phyloP scores from a whole-genome alignment of 1,140 invertebrate species.

The Habropoda laboriosa region DNA sequence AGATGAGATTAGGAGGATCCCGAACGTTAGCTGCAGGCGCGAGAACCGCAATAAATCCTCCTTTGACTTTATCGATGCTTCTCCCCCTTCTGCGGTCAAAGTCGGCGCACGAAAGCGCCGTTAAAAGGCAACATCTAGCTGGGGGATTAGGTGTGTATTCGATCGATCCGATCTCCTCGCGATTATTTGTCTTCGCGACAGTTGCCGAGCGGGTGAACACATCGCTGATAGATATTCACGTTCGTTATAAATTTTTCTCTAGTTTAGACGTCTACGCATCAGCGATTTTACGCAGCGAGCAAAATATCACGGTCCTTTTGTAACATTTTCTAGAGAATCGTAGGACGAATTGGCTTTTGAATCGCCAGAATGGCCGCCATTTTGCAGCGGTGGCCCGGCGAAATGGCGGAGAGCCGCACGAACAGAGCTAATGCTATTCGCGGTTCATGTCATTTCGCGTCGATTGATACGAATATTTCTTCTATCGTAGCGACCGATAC shows the following conservation, averaged over 20 bases:
- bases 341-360: not conserved
- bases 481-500: not conserved
- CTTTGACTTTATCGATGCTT: conserved; percentile 65
- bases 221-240: no score
- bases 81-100: conserved; percentile 43
- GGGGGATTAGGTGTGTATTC: conserved; percentile 28
- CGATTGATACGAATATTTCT: not conserved
- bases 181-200: conserved; percentile 43
- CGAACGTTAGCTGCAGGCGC: conserved; percentile 23
- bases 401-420: not conserved
- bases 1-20: conserved; percentile 57
- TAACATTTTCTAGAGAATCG: not conserved
- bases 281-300: no score
- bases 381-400: fast-evolving
- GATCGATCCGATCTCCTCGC: conserved; percentile 13
- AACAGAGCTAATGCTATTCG: not conserved
- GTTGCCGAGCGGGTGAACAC: not conserved
- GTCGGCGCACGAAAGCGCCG: conserved; percentile 48
- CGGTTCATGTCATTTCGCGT: not conserved
- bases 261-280: no score
- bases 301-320: not conserved
- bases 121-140: conserved; percentile 55
- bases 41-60: conserved; percentile 61
- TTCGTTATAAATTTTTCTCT: no score
- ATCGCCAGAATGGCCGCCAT: not conserved